A percentile compares a stretch with the other conserved stretches of the same genome.
Conservation (phyloP, 2,797 vertebrate species). For the Microctenopoma steveboyesi region DNA sequence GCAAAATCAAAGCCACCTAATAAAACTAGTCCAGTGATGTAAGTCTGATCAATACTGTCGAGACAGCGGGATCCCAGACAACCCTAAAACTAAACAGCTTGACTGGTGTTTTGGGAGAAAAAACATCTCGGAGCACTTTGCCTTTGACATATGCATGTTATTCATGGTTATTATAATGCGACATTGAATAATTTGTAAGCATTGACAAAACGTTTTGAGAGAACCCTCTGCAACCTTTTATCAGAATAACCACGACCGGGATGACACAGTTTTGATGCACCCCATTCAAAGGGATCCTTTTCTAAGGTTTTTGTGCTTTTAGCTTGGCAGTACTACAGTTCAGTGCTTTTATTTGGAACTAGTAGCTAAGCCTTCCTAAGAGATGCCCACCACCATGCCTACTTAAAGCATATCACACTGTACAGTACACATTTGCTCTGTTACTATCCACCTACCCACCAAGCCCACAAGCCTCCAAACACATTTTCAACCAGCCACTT, state of each 20-base stretch:
- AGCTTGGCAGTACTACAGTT: slow-evolving; percentile 65
- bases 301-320: slow-evolving; percentile 26
- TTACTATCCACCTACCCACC: slow-evolving; percentile 62
- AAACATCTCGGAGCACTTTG: slow-evolving; percentile 52
- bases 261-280: too few relatives aligned
- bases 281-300: too few relatives aligned
- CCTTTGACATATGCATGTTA: slow-evolving; percentile 45
- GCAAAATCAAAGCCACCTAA: slow-evolving; percentile 63
- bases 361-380: slow-evolving; percentile 64
- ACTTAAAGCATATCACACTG: slow-evolving; percentile 57
- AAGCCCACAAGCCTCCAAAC: slow-evolving; percentile 56
- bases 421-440: slow-evolving; percentile 65
- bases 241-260: too few relatives aligned
- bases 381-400: slow-evolving; percentile 46
- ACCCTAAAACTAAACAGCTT: slow-evolving; percentile 58
- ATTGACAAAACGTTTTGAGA: slow-evolving; percentile 9
- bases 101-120: slow-evolving; percentile 60
- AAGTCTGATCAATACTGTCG: slow-evolving; percentile 72
- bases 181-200: slow-evolving; percentile 45
- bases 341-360: slow-evolving; percentile 74
- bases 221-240: too few relatives aligned
- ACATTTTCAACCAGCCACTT: slow-evolving; percentile 40
- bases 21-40: slow-evolving; percentile 65
- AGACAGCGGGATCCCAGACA: slow-evolving; percentile 59
- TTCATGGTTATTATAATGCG: slow-evolving; percentile 54